Percentiles rank a stretch among this genome's conserved stretches.
phyloP scores from a whole-genome alignment of 2,797 vertebrate genomes.

The Decapterus maruadsi region DNA sequence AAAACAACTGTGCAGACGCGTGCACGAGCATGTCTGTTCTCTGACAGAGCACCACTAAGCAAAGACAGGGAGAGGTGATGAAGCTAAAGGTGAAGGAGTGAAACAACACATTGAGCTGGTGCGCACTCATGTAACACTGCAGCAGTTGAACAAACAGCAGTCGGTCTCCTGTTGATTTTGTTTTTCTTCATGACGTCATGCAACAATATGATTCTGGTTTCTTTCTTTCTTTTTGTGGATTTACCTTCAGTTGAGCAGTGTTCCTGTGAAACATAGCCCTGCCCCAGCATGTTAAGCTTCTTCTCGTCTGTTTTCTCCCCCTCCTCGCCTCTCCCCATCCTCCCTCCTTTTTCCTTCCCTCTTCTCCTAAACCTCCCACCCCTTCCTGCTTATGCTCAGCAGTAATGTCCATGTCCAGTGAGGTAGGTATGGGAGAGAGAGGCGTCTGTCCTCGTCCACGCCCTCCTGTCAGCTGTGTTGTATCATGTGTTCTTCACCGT shows the following conservation, averaged over 20 bases:
- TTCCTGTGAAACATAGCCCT: constrained; percentile 8
- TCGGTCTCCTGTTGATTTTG: not conserved
- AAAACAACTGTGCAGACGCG: not conserved
- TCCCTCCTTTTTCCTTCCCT: constrained; percentile 15
- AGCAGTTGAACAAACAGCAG: not conserved
- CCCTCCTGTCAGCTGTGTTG: constrained; percentile 26
- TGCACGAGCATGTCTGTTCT: not conserved
- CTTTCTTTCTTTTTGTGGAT: not conserved
- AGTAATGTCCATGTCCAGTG: constrained; percentile 71
- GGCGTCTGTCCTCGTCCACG: not conserved
- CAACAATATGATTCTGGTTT: not conserved
- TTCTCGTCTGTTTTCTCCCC: constrained; percentile 53
- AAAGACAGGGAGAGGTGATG: not conserved
- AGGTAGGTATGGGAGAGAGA: constrained; percentile 70
- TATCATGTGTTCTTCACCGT: constrained; percentile 13
- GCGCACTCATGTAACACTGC: too few relatives aligned
- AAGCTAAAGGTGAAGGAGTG: not conserved
- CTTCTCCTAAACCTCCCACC: not conserved
- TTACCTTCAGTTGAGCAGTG: constrained; percentile 10
- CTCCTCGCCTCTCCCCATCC: not conserved
- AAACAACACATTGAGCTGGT: not conserved
- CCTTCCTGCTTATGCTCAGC: constrained; percentile 54
- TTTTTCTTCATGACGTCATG: constrained; percentile 12
- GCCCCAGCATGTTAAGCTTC: constrained; percentile 61
- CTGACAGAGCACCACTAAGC: not conserved